These are phyloP conservation scores for Myotis daubentonii DNA, from an alignment of 2,797 vertebrate genomes.

Conservation along the genomic window DNA sequence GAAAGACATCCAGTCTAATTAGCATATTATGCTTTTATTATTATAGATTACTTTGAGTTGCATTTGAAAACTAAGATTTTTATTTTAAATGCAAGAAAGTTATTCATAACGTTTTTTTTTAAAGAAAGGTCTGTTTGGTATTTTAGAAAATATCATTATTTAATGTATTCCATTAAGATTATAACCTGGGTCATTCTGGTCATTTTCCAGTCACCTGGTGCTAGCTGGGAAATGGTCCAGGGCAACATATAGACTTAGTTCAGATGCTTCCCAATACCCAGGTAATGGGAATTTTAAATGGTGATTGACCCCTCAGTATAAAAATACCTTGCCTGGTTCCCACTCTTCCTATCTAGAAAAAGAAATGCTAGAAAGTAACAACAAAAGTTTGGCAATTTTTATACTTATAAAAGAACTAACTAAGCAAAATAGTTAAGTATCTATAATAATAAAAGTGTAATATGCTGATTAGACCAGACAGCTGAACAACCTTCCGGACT, in stretches of 20 bases:
- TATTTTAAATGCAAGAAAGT: slow-evolving; percentile 18
- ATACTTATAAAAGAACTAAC: background rate
- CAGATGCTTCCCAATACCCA: background rate
- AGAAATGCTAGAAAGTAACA: background rate
- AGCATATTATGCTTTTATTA: no score
- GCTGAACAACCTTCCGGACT: no score
- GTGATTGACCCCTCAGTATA: background rate
- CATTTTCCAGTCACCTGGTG: background rate
- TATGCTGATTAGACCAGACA: no score
- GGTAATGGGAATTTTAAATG: background rate
- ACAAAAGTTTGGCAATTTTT: background rate
- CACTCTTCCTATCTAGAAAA: background rate
- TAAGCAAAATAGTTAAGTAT: slow-evolving; percentile 34
- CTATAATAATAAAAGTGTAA: no score
- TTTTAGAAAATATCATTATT: slow-evolving; percentile 36
- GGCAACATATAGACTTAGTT: background rate
- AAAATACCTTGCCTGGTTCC: background rate
- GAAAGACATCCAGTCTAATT: no score
- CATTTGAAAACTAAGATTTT: slow-evolving; percentile 57
- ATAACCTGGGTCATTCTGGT: background rate
- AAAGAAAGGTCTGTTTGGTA: background rate
- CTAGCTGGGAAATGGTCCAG: background rate
- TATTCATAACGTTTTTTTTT: background rate
- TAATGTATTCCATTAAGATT: slow-evolving; percentile 13
- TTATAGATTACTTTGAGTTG: background rate